phyloP scores from a whole-genome alignment of 2,797 vertebrate genomes.

The Characodon lateralis region DNA sequence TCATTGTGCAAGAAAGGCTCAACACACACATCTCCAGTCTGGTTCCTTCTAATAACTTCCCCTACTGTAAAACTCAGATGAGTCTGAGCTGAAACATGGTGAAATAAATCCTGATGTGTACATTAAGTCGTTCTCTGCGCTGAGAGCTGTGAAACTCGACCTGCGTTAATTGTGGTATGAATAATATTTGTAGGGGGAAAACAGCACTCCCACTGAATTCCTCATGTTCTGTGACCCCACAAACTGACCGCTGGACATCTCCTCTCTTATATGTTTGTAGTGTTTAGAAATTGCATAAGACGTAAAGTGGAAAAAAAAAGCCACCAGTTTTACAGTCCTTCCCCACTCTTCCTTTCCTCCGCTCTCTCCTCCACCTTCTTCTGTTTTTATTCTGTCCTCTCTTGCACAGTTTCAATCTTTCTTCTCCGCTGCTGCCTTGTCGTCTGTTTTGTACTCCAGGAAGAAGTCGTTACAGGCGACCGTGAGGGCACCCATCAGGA shows the following conservation, averaged over 20 bases:
- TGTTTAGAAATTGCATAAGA: slow-evolving; percentile 65
- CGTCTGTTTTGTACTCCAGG: slow-evolving; percentile 83
- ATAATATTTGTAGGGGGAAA: slow-evolving; percentile 50
- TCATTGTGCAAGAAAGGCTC: slow-evolving; percentile 56
- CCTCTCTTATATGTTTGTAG: slow-evolving; percentile 36
- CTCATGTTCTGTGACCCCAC: slow-evolving; percentile 36
- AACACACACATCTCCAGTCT: slow-evolving; percentile 32
- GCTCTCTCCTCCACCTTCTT: slow-evolving; percentile 5
- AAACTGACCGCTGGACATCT: slow-evolving; percentile 40
- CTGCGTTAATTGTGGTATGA: slow-evolving; percentile 51
- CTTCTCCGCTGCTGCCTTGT: slow-evolving; percentile 86
- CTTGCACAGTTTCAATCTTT: slow-evolving; percentile 50
- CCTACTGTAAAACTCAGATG: neutral
- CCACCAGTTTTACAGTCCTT: slow-evolving; percentile 44
- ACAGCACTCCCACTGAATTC: slow-evolving; percentile 40
- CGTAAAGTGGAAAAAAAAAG: slow-evolving; percentile 25
- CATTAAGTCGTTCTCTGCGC: slow-evolving; percentile 11
- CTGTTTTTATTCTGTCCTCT: neutral
- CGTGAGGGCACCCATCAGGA: slow-evolving; percentile 93
- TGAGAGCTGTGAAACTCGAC: slow-evolving; percentile 27
- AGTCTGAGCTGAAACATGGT: slow-evolving; percentile 28
- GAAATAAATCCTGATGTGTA: slow-evolving; percentile 31
- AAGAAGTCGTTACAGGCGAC: slow-evolving; percentile 96
- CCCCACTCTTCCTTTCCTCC: neutral
- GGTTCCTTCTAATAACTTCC: slow-evolving; percentile 9